Conservation (phyloP, 2,797 vertebrate species). For the Sparus aurata region DNA sequence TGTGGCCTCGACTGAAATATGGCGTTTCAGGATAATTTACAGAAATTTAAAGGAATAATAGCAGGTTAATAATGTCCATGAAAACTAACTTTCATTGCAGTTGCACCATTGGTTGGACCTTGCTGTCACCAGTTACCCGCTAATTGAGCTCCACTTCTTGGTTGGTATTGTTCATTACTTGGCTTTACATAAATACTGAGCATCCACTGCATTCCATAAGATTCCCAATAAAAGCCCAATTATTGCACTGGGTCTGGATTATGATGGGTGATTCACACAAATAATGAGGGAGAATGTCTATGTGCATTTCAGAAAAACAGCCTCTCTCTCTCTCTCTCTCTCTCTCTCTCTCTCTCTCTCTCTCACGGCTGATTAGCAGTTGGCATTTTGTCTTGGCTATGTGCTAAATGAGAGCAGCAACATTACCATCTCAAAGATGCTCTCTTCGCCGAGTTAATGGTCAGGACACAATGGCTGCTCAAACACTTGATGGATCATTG, state of each 20-base stretch:
- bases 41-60: too few species aligned
- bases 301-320: conserved; percentile 61
- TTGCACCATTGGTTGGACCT: conserved; percentile 27
- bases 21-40: too few species aligned
- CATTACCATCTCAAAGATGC: conserved; percentile 83
- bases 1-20: too few species aligned
- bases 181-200: conserved; percentile 45
- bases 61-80: not conserved
- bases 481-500: conserved; percentile 79
- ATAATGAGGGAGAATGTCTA: conserved; percentile 70
- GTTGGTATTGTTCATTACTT: conserved; percentile 32
- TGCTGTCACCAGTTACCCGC: conserved; percentile 19
- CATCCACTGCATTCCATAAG: conserved; percentile 44
- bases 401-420: conserved; percentile 75
- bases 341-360: conserved; percentile 38
- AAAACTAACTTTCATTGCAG: conserved; percentile 28
- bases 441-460: conserved; percentile 73
- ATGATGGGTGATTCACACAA: conserved; percentile 63
- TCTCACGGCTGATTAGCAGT: conserved; percentile 77
- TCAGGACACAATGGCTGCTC: conserved; percentile 78
- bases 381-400: conserved; percentile 79
- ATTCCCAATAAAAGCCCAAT: conserved; percentile 63
- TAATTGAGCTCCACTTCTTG: conserved; percentile 42
- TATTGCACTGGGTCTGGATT: conserved; percentile 49
- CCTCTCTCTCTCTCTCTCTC: conserved; percentile 33